Evolutionary conservation across 2,888 invertebrate genomes (phyloP).

Genomic region (Stenurella melanura): DNA sequence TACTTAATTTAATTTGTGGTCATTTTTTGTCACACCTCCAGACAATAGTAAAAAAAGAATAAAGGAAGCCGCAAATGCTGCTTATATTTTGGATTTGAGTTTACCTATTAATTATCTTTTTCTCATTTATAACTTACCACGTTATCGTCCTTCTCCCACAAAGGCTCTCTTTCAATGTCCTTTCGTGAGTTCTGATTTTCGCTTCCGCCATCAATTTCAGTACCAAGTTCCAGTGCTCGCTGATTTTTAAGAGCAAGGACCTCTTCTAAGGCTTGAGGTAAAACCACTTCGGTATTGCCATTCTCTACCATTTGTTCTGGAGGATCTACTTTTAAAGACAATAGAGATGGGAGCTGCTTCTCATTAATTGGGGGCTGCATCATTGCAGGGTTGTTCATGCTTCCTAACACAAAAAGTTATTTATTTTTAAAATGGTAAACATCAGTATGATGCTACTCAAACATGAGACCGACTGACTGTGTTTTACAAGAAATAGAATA

Average conservation of each 20-base stretch:
- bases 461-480: not conserved
- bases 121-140: constrained; percentile 49
- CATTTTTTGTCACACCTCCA: too few species aligned
- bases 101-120: too few species aligned
- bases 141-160: constrained; percentile 69
- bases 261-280: constrained; percentile 93
- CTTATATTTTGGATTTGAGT: too few species aligned
- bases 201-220: constrained; percentile 56
- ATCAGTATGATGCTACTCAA: too few species aligned
- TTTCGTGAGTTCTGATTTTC: constrained; percentile 43
- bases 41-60: too few species aligned
- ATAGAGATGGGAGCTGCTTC: constrained; percentile 76
- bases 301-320: constrained; percentile 78
- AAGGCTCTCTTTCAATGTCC: constrained; percentile 56
- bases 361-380: constrained; percentile 58
- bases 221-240: constrained; percentile 87
- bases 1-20: too few species aligned
- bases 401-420: constrained; percentile 37
- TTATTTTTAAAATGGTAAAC: not conserved
- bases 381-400: constrained; percentile 44
- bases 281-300: constrained; percentile 76
- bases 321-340: constrained; percentile 80
- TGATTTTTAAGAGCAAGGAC: constrained; percentile 86
- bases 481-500: not conserved
- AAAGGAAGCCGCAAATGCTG: too few species aligned